Percentiles rank a stretch among this genome's conserved stretches.
These are phyloP conservation scores for Tenthredo amoena DNA, from an alignment of 2,888 invertebrate genomes.

Conservation along the genomic window DNA sequence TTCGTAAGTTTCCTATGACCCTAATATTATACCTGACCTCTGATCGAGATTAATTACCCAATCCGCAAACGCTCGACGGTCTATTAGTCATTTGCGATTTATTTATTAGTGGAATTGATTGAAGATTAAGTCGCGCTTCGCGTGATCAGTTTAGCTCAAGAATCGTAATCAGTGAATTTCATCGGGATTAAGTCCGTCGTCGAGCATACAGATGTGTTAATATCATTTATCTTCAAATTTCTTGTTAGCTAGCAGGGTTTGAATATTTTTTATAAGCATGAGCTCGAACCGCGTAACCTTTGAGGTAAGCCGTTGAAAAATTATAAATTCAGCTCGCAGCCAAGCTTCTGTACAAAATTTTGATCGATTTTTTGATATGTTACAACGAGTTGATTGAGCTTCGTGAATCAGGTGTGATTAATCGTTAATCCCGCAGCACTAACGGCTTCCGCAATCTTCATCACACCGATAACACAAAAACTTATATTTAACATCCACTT, in stretches of 20 bases:
- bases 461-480: not conserved
- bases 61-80: not conserved
- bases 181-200: not conserved
- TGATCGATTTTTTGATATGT: slow-evolving; percentile 25
- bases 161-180: not conserved
- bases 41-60: not conserved
- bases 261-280: not conserved
- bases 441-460: not conserved
- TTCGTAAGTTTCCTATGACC: not conserved
- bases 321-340: slow-evolving; percentile 39
- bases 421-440: slow-evolving; percentile 35
- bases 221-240: slow-evolving; percentile 11
- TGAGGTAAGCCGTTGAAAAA: slow-evolving; percentile 19
- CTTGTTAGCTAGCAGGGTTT: not conserved
- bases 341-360: slow-evolving; percentile 39
- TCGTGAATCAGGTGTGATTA: not conserved
- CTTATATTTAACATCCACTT: slow-evolving; percentile 2
- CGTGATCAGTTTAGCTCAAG: not conserved
- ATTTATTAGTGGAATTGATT: not conserved
- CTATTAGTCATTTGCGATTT: not conserved
- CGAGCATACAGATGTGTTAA: not conserved
- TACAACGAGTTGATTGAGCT: slow-evolving; percentile 6
- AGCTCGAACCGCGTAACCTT: slow-evolving; percentile 14
- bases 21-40: not conserved
- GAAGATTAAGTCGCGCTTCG: slow-evolving; percentile 1